Evolutionary conservation across 2,888 invertebrate genomes (phyloP), one percentile per base, ranked within the genome.

Genomic region (Junonia oenone): DNA sequence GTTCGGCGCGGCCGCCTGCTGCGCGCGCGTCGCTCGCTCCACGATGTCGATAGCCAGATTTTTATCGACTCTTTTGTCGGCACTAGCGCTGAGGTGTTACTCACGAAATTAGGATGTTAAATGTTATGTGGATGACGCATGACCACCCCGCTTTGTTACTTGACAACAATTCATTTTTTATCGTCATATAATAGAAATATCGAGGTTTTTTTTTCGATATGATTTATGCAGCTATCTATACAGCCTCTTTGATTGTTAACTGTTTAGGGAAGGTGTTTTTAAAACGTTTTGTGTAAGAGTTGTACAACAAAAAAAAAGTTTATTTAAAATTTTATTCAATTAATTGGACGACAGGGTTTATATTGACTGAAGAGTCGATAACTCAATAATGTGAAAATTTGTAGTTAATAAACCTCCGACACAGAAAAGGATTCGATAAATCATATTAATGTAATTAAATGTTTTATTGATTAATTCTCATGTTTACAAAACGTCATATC

Each of bases 41-140:
- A 51, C 69, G 67, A 70, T 75, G 72, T 80, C 83, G 79, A 81
- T 80, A 76, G 69, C 68, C 68, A 76, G 79, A 84, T 83, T 81
- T 81, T 81, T 87, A 85, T 86, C 83, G 83, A 83, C 63, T 72
- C 83, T 83, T 85, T 89, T 88, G 89, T 87, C 89, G 89, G 89
- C 84, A 70, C 78, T 76, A 77, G 75, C 76, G 78, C 84, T 80
- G 82, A 87, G 83, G 86, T 88, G 85, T 87, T 84, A 86, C 85
- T 76, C 83, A 80, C 78, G 75, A 82, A 86, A 89, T 89, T 86
- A 88, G 81, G 84, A 85, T 87, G 83, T 87, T 85, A 82, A 81
- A 83, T 82, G 84, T 84, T 80, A 82, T 79, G 83, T 82, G 69
- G 82, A 84, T 87, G 89, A 89, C 85, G 83, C 87, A 87, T 80